These are phyloP conservation scores for Hyperopisus bebe DNA, from an alignment of 2,113 vertebrate species.

Conservation along the genomic window DNA sequence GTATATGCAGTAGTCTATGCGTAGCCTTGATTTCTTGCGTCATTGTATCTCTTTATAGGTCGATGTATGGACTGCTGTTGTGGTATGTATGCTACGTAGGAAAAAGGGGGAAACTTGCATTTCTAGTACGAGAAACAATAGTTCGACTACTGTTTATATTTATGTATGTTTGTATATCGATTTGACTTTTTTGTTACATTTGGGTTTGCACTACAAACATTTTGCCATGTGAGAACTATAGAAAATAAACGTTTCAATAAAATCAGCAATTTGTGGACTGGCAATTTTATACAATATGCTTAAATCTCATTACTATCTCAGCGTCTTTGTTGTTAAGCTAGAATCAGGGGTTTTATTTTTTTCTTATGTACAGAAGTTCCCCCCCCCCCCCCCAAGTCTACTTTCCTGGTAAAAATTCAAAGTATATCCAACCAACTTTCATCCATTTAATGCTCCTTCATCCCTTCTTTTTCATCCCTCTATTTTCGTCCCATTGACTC, in stretches of 20 bases:
- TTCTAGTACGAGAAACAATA: conserved; percentile 3
- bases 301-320: background rate
- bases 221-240: conserved; percentile 4
- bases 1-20: background rate
- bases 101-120: background rate
- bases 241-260: conserved; percentile 26
- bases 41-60: background rate
- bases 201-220: background rate
- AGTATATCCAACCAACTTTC: background rate
- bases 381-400: background rate
- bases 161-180: conserved; percentile 22
- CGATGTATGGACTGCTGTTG: conserved; percentile 8
- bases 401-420: background rate
- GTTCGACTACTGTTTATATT: conserved; percentile 14
- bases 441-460: background rate
- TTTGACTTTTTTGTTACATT: conserved; percentile 13
- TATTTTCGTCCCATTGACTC: background rate
- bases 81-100: conserved; percentile 10
- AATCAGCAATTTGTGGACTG: background rate
- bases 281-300: background rate
- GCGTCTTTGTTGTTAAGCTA: background rate
- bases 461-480: background rate
- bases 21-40: background rate
- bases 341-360: background rate
- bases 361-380: background rate